These are phyloP conservation scores for Trichogramma evanescens DNA, from an alignment of 2,888 invertebrate species.

Conservation along the genomic window DNA sequence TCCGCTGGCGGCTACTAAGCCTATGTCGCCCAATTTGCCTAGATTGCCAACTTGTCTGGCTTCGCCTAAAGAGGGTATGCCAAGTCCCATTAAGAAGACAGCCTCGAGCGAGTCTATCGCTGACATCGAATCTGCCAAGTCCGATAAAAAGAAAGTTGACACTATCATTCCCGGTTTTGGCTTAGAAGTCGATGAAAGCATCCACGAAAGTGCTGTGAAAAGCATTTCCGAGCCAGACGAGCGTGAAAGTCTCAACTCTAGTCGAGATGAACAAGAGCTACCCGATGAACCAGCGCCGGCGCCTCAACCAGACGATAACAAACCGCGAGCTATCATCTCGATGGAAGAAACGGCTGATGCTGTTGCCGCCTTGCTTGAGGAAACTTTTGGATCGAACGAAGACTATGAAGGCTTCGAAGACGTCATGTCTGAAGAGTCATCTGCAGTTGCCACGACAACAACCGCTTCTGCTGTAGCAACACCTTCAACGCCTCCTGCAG, in stretches of 20 bases:
- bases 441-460: constrained; percentile 38
- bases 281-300: constrained; percentile 47
- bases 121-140: constrained; percentile 31
- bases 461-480: constrained; percentile 47
- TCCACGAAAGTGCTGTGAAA: constrained; percentile 74
- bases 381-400: constrained; percentile 68
- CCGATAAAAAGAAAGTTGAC: constrained; percentile 52
- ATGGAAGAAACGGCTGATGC: constrained; percentile 91
- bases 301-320: constrained; percentile 63
- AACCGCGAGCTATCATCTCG: constrained; percentile 75
- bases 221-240: constrained; percentile 60
- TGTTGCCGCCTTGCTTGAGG: constrained; percentile 78
- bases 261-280: constrained; percentile 39
- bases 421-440: constrained; percentile 40
- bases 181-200: constrained; percentile 59
- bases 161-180: constrained; percentile 64
- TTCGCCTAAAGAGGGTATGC: constrained; percentile 33
- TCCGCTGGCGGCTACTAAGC: constrained; percentile 33
- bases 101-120: constrained; percentile 17
- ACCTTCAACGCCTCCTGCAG: constrained; percentile 46
- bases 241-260: constrained; percentile 37
- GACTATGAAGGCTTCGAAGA: constrained; percentile 48
- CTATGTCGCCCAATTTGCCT: constrained; percentile 34
- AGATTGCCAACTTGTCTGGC: constrained; percentile 24
- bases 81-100: constrained; percentile 56